These are phyloP conservation scores for Tanytarsus gracilentus DNA, from an alignment of 2,888 invertebrate species.

Conservation along the genomic window DNA sequence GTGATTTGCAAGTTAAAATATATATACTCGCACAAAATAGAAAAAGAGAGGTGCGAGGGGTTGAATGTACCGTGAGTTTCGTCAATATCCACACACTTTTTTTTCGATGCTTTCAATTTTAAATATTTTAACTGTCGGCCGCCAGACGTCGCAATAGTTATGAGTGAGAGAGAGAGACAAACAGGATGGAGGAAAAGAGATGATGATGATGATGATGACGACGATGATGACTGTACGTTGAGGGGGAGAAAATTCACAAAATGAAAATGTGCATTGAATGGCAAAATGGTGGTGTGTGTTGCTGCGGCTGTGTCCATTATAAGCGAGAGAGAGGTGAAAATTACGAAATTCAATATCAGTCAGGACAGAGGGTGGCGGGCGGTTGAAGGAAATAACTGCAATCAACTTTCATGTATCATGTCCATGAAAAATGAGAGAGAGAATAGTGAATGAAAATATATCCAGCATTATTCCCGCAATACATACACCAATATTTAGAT, in stretches of 20 bases:
- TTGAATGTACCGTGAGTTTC: constrained; percentile 4
- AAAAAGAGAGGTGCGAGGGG: too few species aligned
- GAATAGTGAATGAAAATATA: constrained; percentile 3
- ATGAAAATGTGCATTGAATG: too few species aligned
- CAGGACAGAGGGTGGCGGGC: too few species aligned
- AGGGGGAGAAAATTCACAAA: background rate
- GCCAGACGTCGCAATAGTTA: background rate
- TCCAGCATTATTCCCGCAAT: background rate
- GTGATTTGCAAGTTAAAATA: constrained; percentile 3
- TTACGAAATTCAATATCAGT: background rate
- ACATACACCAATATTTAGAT: background rate
- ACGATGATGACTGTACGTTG: background rate
- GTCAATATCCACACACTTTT: too few species aligned
- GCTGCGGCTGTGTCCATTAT: too few species aligned
- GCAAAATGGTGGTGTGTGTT: background rate
- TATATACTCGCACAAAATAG: background rate
- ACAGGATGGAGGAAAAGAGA: background rate
- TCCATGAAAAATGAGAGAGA: constrained; percentile 5
- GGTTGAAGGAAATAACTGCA: too few species aligned
- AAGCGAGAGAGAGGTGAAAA: background rate
- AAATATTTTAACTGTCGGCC: constrained; percentile 2
- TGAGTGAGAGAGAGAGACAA: background rate
- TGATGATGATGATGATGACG: background rate
- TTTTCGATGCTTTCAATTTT: background rate
- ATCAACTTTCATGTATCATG: background rate